Evolutionary conservation across 2,113 vertebrate species (phyloP).

Genomic region (Archocentrus centrarchus): DNA sequence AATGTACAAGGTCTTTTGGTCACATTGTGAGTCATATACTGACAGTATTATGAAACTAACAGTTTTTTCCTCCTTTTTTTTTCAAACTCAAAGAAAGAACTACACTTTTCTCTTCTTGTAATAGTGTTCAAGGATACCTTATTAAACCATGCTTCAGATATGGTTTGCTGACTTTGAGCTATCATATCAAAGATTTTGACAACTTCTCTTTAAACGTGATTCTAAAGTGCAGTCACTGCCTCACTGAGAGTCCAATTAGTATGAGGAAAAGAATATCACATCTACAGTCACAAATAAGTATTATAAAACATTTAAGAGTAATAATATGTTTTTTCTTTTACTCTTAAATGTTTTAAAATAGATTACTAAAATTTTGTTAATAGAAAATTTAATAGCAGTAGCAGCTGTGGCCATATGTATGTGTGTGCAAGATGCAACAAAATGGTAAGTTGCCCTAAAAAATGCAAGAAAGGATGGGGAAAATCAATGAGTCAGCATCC

Average conservation of each 20-base stretch:
- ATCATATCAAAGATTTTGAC: conserved; percentile 71
- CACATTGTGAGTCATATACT: conserved; percentile 1
- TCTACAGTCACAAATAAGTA: conserved; percentile 6
- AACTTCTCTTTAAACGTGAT: conserved; percentile 57
- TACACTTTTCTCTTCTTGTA: conserved; percentile 9
- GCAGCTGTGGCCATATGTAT: neutral
- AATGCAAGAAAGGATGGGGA: neutral
- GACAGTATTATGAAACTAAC: conserved; percentile 18
- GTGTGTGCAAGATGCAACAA: neutral
- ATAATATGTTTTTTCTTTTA: neutral
- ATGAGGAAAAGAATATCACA: conserved; percentile 9
- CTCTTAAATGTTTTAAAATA: neutral
- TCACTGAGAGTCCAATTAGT: conserved; percentile 68
- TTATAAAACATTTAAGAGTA: neutral
- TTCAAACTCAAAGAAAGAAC: conserved; percentile 2
- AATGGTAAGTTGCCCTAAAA: conserved; percentile 18
- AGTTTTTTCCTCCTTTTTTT: neutral
- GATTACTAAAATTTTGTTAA: neutral
- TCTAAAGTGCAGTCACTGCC: conserved; percentile 32
- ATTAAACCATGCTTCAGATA: conserved; percentile 70
- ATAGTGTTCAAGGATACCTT: conserved; percentile 60
- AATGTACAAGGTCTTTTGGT: neutral
- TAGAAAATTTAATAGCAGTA: neutral
- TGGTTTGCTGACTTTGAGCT: conserved; percentile 71
- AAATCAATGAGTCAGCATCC: conserved; percentile 1